A percentile compares a stretch with the other conserved stretches of the same genome.
These are phyloP conservation scores for Sebastolobus alascanus DNA, from an alignment of 2,797 vertebrate genomes.

Conservation along the genomic window DNA sequence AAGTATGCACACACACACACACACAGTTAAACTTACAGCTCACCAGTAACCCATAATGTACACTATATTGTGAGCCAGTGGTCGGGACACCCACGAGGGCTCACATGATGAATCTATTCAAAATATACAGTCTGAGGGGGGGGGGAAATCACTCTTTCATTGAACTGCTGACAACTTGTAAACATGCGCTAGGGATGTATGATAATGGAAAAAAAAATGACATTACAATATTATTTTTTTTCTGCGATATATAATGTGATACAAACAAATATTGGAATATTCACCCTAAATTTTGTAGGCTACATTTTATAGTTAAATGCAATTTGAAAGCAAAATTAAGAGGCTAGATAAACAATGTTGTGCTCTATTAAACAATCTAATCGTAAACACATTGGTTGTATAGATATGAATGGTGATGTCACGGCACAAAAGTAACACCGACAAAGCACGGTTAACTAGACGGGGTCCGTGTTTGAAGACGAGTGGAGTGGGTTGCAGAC, in stretches of 20 bases:
- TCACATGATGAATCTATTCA: not conserved
- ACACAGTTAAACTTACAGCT: not conserved
- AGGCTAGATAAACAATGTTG: too few species aligned
- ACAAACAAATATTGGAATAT: too few species aligned
- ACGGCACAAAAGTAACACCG: too few species aligned
- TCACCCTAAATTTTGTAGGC: too few species aligned
- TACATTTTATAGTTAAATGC: too few species aligned
- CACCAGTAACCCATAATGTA: not conserved
- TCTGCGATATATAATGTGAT: not conserved
- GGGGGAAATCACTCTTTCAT: not conserved
- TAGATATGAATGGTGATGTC: too few species aligned
- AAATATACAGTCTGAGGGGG: not conserved
- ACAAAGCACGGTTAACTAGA: too few species aligned
- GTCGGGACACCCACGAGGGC: not conserved
- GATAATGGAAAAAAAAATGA: not conserved
- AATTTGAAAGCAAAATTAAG: too few species aligned
- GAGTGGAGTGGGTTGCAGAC: too few species aligned
- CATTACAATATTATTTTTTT: not conserved
- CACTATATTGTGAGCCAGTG: not conserved
- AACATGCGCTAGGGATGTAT: not conserved
- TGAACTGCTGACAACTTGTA: not conserved
- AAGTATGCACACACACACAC: constrained; percentile 53
- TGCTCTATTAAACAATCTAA: too few species aligned
- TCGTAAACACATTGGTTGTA: too few species aligned
- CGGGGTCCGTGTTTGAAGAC: too few species aligned